These are phyloP conservation scores for Menidia beryllina DNA, from an alignment of 2,113 vertebrate species.

Conservation along the genomic window DNA sequence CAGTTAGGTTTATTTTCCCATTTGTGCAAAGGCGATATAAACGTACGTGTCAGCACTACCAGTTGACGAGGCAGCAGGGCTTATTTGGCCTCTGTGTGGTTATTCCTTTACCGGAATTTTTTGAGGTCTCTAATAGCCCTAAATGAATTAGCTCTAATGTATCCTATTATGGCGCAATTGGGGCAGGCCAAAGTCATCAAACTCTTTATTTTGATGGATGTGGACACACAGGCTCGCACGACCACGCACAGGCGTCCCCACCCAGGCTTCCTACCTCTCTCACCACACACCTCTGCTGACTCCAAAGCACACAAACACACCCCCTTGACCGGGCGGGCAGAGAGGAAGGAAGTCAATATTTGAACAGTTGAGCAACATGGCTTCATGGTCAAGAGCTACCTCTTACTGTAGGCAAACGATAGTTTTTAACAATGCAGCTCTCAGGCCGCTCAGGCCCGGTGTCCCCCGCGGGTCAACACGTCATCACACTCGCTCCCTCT, in stretches of 20 bases:
- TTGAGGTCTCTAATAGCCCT: constrained; percentile 37
- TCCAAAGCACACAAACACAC: constrained; percentile 80
- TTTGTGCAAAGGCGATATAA: neutral
- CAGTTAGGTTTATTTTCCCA: neutral
- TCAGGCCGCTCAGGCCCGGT: constrained; percentile 23
- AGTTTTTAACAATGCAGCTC: constrained; percentile 48
- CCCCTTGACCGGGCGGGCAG: constrained; percentile 64
- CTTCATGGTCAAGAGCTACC: constrained; percentile 35
- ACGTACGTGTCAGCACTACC: neutral
- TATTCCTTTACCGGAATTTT: constrained; percentile 46
- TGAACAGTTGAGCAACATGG: constrained; percentile 68
- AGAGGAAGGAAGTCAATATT: constrained; percentile 80
- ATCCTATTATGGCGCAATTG: constrained; percentile 63
- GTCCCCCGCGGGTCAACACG: constrained; percentile 16
- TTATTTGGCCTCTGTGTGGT: constrained; percentile 32
- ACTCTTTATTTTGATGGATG: constrained; percentile 77
- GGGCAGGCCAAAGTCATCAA: constrained; percentile 70
- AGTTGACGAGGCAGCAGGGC: neutral
- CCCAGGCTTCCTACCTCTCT: constrained; percentile 58
- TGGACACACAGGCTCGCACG: constrained; percentile 69
- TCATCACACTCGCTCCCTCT: constrained; percentile 32
- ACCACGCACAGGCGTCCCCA: constrained; percentile 41
- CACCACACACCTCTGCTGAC: constrained; percentile 67
- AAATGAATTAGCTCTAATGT: constrained; percentile 64
- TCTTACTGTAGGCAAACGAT: constrained; percentile 50